phyloP scores from a whole-genome alignment of 2,888 invertebrate species.

The Andrena camellia region DNA sequence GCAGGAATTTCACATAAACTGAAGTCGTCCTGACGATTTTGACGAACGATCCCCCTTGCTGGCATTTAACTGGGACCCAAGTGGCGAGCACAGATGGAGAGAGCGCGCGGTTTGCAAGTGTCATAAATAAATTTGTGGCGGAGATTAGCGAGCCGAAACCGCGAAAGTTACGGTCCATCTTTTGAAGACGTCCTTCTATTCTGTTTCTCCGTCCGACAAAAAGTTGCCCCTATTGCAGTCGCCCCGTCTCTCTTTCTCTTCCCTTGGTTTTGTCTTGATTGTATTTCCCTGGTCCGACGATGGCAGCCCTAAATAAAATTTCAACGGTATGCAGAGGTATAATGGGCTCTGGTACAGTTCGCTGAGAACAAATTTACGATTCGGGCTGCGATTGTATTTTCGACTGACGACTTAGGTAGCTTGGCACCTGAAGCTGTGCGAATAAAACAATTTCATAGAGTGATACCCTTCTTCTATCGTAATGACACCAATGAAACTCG shows the following conservation, averaged over 20 bases:
- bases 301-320: conserved; percentile 71
- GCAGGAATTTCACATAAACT: not conserved
- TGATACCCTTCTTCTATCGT: not conserved
- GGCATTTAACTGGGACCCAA: conserved; percentile 31
- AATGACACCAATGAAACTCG: not conserved
- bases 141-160: conserved; percentile 76
- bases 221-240: conserved; percentile 37
- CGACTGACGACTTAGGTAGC: not conserved
- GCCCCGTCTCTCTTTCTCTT: not conserved
- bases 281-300: conserved; percentile 15
- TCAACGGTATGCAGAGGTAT: conserved; percentile 56
- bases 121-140: conserved; percentile 75
- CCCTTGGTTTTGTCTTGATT: conserved; percentile 20
- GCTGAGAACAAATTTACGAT: conserved; percentile 51
- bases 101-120: conserved; percentile 50
- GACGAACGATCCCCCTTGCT: conserved; percentile 28
- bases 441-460: not conserved
- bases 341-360: conserved; percentile 58
- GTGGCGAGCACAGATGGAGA: conserved; percentile 2
- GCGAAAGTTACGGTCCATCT: conserved; percentile 72
- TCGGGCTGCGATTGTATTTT: conserved; percentile 16
- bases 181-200: conserved; percentile 54
- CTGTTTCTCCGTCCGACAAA: conserved; percentile 57
- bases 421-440: not conserved
- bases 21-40: conserved; percentile 41